A percentile compares a stretch with the other conserved stretches of the same genome.
These are phyloP conservation scores for Rhabdophis nuchalis DNA, from an alignment of 2,797 vertebrate species.

Conservation along the genomic window DNA sequence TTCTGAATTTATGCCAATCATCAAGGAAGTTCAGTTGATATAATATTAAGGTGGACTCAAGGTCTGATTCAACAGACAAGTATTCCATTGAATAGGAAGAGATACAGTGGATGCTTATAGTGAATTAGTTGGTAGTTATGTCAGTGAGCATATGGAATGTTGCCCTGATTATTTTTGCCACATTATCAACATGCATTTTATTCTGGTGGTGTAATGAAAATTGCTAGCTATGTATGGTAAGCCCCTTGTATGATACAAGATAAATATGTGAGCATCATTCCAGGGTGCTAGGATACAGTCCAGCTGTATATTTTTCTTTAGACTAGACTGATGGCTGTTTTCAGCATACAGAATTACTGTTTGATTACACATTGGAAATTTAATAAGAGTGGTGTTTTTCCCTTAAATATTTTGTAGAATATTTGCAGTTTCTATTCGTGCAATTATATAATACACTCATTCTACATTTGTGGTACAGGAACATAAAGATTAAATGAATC, in stretches of 20 bases:
- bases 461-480: neutral
- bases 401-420: neutral
- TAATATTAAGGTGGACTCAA: neutral
- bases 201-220: neutral
- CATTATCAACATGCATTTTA: neutral
- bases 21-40: neutral
- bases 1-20: neutral
- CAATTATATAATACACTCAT: neutral
- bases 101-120: neutral
- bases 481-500: neutral
- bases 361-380: neutral
- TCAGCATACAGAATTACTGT: neutral
- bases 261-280: neutral
- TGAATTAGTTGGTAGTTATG: neutral
- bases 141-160: neutral
- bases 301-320: neutral
- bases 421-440: neutral
- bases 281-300: neutral
- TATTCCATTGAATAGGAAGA: neutral
- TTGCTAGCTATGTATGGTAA: neutral
- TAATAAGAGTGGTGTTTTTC: constrained; percentile 27
- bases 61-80: neutral
- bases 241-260: neutral
- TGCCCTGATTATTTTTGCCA: neutral
- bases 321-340: neutral